A percentile compares a stretch with the other conserved stretches of the same genome.
These are phyloP conservation scores for Poeciliopsis retropinna DNA, from an alignment of 2,113 vertebrate genomes.

Conservation along the genomic window DNA sequence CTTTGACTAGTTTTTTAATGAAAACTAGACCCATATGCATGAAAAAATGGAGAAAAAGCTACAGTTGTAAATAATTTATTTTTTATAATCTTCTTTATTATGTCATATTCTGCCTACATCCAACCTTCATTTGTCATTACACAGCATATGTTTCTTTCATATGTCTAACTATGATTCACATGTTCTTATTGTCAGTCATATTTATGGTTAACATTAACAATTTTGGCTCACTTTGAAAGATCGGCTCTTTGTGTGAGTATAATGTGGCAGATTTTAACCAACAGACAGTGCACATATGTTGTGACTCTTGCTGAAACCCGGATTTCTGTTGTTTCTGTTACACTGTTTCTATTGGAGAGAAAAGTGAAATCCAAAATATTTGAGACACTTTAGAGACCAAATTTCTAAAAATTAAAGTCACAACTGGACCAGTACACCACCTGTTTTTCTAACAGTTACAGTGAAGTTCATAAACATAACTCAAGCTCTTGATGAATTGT, in stretches of 20 bases:
- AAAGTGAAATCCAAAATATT: background rate
- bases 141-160: constrained; percentile 51
- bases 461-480: background rate
- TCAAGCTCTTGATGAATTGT: background rate
- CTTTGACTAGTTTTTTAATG: constrained; percentile 45
- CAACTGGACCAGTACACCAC: background rate
- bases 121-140: constrained; percentile 51
- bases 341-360: too few relatives aligned
- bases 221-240: constrained; percentile 34
- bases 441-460: background rate
- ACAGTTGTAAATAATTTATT: constrained; percentile 57
- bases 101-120: constrained; percentile 55
- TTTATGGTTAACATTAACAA: constrained; percentile 53
- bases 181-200: constrained; percentile 69
- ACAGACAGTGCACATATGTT: constrained; percentile 32
- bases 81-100: constrained; percentile 38
- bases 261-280: constrained; percentile 30
- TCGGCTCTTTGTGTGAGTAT: constrained; percentile 38
- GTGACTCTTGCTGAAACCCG: constrained; percentile 24
- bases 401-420: background rate
- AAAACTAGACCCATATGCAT: constrained; percentile 79
- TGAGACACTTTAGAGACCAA: background rate
- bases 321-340: constrained; percentile 11
- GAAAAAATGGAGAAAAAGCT: constrained; percentile 30
- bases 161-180: constrained; percentile 60